These are phyloP conservation scores for Apteryx mantelli DNA, from an alignment of 2,113 vertebrate genomes.

Conservation along the genomic window DNA sequence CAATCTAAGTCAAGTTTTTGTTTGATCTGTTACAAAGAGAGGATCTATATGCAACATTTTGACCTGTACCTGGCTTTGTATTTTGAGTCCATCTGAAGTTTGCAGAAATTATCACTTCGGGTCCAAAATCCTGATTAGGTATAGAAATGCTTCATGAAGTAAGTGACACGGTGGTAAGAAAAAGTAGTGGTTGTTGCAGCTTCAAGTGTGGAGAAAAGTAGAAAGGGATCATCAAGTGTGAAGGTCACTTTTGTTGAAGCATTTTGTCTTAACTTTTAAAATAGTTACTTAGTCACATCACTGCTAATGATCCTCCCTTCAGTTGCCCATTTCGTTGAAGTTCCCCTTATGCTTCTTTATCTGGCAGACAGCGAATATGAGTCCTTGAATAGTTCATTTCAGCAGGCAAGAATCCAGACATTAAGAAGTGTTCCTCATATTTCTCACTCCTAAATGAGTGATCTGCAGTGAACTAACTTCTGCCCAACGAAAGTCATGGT, in stretches of 20 bases:
- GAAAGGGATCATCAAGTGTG: background rate
- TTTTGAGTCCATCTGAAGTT: background rate
- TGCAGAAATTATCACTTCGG: background rate
- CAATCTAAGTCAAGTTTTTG: background rate
- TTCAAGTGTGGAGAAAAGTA: background rate
- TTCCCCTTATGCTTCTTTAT: background rate
- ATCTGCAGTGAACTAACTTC: background rate
- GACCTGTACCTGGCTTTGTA: background rate
- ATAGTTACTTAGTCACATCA: background rate
- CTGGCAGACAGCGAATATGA: background rate
- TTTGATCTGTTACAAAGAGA: background rate
- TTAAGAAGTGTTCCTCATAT: background rate
- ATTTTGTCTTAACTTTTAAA: slow-evolving; percentile 41
- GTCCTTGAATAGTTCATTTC: background rate
- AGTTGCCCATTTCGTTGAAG: slow-evolving; percentile 7
- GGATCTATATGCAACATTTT: background rate
- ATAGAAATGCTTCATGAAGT: background rate
- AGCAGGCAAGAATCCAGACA: background rate
- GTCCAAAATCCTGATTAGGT: background rate
- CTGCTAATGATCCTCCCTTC: background rate
- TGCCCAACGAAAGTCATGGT: background rate
- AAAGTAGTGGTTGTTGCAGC: background rate
- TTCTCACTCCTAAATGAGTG: background rate
- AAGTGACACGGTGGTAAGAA: background rate
- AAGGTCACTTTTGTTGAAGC: slow-evolving; percentile 22